These are phyloP conservation scores for Xylophagus ater DNA, from an alignment of 2,888 invertebrate species.

Conservation along the genomic window DNA sequence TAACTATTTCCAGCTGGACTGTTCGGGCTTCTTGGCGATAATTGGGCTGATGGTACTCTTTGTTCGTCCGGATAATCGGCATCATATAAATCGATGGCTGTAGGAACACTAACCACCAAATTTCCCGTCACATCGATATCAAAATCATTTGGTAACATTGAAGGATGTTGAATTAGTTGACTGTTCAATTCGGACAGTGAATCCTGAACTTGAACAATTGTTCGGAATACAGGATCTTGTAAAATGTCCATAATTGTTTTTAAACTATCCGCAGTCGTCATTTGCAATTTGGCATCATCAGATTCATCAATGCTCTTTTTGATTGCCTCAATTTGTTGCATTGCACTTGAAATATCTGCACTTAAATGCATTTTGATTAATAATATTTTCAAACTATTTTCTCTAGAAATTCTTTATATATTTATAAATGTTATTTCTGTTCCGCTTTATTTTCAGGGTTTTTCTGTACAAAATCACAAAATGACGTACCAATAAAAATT, in stretches of 20 bases:
- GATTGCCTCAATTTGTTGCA: constrained; percentile 79
- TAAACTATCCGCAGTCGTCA: constrained; percentile 60
- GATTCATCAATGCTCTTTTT: constrained; percentile 75
- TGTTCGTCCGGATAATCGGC: constrained; percentile 57
- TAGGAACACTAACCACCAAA: constrained; percentile 52
- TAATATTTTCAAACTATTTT: neutral
- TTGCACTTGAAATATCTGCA: constrained; percentile 74
- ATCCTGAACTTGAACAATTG: constrained; percentile 84
- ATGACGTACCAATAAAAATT: too few species aligned
- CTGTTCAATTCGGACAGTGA: constrained; percentile 77
- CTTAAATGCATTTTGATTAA: constrained; percentile 35
- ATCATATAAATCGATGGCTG: constrained; percentile 45
- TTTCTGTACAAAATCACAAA: too few species aligned
- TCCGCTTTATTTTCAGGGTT: too few species aligned
- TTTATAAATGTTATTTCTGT: too few species aligned
- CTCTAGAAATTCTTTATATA: too few species aligned
- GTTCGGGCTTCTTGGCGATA: constrained; percentile 57
- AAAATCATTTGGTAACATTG: constrained; percentile 85
- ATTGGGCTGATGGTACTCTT: constrained; percentile 62
- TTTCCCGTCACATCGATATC: constrained; percentile 78
- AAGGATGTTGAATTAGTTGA: constrained; percentile 81
- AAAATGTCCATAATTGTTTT: constrained; percentile 70
- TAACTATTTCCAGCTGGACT: constrained; percentile 36
- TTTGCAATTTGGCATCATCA: constrained; percentile 71
- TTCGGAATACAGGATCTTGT: constrained; percentile 83